Conservation (phyloP, 2,113 vertebrate species). For the Peucedramus taeniatus region DNA sequence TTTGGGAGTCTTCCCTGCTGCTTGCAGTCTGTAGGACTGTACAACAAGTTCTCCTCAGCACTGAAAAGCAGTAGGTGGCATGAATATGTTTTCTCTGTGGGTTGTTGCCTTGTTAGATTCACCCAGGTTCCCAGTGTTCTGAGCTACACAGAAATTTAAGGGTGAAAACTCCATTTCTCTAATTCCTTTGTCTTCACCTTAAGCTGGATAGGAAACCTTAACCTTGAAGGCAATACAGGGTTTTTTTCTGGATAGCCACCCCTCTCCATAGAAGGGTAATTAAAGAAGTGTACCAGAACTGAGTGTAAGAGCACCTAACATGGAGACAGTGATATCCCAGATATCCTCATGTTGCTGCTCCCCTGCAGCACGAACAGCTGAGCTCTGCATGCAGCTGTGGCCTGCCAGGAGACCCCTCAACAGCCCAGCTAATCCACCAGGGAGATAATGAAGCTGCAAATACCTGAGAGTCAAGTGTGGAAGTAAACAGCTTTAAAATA, state of each 20-base stretch:
- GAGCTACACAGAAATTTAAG: neutral
- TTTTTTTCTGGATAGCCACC: neutral
- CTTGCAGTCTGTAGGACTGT: neutral
- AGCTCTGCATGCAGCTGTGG: neutral
- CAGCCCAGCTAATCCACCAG: neutral
- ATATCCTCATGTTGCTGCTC: neutral
- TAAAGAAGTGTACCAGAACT: neutral
- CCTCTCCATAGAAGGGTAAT: neutral
- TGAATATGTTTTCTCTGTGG: neutral
- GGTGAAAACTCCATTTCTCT: neutral
- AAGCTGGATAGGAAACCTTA: neutral
- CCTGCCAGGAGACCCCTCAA: neutral
- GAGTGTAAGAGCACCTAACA: neutral
- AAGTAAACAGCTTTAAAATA: constrained; percentile 28
- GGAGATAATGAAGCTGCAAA: constrained; percentile 1
- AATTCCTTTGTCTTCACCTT: neutral
- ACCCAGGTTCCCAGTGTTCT: neutral
- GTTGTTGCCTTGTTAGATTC: neutral
- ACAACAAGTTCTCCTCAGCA: neutral
- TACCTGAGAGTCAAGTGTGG: neutral
- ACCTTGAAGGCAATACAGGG: neutral
- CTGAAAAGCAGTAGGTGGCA: neutral
- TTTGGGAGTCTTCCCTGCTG: neutral
- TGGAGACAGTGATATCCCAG: neutral
- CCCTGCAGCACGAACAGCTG: neutral